phyloP scores from a whole-genome alignment of 2,888 invertebrate species.

The Prenolepis imparis region DNA sequence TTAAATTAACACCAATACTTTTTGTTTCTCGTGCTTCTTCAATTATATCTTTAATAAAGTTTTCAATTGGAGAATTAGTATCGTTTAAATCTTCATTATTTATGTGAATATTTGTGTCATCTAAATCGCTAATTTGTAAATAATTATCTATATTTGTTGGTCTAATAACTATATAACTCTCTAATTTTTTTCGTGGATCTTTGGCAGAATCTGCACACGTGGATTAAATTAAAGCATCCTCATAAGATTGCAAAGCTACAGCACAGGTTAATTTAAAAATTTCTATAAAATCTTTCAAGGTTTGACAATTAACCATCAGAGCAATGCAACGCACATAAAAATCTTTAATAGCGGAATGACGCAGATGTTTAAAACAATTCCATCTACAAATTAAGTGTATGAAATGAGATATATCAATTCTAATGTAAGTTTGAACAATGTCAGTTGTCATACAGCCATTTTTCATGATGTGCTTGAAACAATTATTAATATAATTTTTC shows the following conservation, averaged over 20 bases:
- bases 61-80: slow-evolving; percentile 11
- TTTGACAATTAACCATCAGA: neutral
- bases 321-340: slow-evolving; percentile 1
- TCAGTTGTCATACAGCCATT: neutral
- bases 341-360: neutral
- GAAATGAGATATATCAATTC: neutral
- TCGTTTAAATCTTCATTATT: neutral
- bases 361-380: slow-evolving; percentile 6
- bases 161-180: neutral
- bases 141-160: neutral
- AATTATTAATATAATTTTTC: neutral
- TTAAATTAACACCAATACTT: slow-evolving; percentile 1
- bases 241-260: slow-evolving; percentile 4
- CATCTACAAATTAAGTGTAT: neutral
- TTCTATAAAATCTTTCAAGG: neutral
- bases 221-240: neutral
- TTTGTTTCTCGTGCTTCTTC: neutral
- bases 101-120: neutral
- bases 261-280: slow-evolving; percentile 1
- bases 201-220: neutral
- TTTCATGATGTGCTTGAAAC: neutral
- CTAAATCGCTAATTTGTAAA: neutral
- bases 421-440: slow-evolving; percentile 8
- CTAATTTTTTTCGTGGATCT: neutral
- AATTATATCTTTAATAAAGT: slow-evolving; percentile 2